Base-by-base conservation (phyloP, 1,140 invertebrate genomes). In the Tyrophagus putrescentiae region DNA sequence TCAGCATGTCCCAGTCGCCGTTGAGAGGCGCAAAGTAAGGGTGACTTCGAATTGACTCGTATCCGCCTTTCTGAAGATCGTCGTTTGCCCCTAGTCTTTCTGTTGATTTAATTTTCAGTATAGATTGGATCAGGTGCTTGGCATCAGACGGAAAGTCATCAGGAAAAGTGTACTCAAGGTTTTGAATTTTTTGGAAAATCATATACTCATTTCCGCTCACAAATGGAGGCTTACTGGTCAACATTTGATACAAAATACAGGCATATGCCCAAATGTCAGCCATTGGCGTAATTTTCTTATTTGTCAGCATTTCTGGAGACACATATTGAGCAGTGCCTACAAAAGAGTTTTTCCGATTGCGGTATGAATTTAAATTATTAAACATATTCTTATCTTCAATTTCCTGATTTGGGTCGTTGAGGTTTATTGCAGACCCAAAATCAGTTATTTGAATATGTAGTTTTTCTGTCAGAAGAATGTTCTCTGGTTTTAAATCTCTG, bases 371-470 rank as follows among this genome's bases (percentile, higher is more conserved):
- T 1, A 27, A 16, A 27, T 64, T 41, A 16, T 18, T n/a, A 32
- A 45, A n/a, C 1, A 11, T 11, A 1, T 25, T 18, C 32, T 13
- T 28, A 52, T 52, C 36, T 48, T 57, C 63, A 7, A 31, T 57
- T 23, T 44, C 36, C 39, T 13, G 16, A 4, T 23, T 62, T 60
- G 45, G n/a, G 16, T 62, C 21, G 42, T 76, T 75, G 4, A 87
- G 70, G 65, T 95, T 87, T 74, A 93, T 96, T 0, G 89, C 85
- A 53, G 91, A 94, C 18, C 95, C 95, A 73, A 98, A 98, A 75
- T 99, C 95, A 16, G 92, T 92, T 41, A 98, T 85, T 66, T 93
- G 78, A 62, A 97, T 84, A 74, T 98, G 94, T 87, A 95, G 95
- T 60, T 87, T 84, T 70, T 93, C 87, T 74, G 88, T 87, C 33